Base-by-base conservation (phyloP, 2,797 vertebrate genomes). In the Rallus crepitans region DNA sequence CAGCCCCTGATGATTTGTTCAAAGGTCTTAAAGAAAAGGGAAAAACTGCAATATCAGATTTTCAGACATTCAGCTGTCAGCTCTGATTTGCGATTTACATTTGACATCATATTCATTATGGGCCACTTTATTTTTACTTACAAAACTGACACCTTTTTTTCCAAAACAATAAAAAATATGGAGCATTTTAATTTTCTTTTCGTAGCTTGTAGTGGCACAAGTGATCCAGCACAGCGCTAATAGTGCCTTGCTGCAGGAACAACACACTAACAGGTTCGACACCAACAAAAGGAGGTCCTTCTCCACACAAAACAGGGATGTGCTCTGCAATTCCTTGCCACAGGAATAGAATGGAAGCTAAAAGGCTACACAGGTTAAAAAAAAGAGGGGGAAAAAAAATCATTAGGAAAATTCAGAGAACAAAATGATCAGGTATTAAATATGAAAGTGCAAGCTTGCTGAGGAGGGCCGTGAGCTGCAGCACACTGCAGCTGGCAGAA, bases 1-100 rank as follows among this genome's bases (percentile, higher is more conserved):
- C 82, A 93, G 82, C 86, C 95, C 93, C 92, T n/a, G 76, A 68
- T 87, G 95, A 93, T 84, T 94, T 96, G 39, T 90, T 96, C 95
- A 96, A 97, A 97, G 87, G 72, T 89, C 94, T 92, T 89, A 81
- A 90, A 92, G 93, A 91, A 94, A 93, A 89, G 64, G 61, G 53
- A 14, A 92, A 96, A 96, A 79, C 48, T 92, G 95, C 95, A 94
- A 47, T 86, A 85, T 94, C 68, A 33, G 83, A 93, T 94, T 96
- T 96, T 93, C 88, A 95, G 93, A 60, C 37, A 77, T 71, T 87
- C 83, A 80, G 0, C 85, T 96, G 96, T 96, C 94, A 94, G 73
- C 83, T 89, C 87, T 89, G 88, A 79, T 97, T 96, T 94, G 53
- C 7, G 24, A 85, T 88, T 92, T 96, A 45, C 35, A 56, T 45